Evolutionary conservation across 2,888 invertebrate genomes (phyloP), one percentile per base, ranked within the genome.

Genomic region (Nemurella pictetii): DNA sequence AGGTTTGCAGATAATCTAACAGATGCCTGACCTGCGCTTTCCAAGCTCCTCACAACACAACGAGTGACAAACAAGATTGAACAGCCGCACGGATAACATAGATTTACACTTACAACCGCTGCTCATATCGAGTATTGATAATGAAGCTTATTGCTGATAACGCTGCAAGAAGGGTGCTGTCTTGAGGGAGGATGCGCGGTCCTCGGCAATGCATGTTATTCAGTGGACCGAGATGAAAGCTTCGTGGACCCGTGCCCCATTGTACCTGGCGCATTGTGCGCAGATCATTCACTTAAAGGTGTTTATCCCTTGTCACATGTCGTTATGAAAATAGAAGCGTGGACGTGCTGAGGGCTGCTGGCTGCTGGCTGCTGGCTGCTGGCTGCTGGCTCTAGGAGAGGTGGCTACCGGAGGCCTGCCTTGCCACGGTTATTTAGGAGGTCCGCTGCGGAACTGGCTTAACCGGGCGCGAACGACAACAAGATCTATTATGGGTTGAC

Each of bases 221-320:
- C 75, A 27, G 75, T 75, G 75, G 20, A 74, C 20, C 20, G 74
- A 74, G n/a, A 5, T 4, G n/a, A 36, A 15, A 36, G 7, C 55
- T 36, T 36, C n/a, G 74, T n/a, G 9, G 9, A 32, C 80, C 80
- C 77, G 77, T 77, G 77, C 35, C 12, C 35, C 81, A 55, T 55
- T 55, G 36, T 82, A 9, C 55, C 72, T 72, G 4, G 72, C 55
- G 72, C 72, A 55, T 78, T 82, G 82, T 82, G 20, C 25, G 55
- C 28, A 82, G 82, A 82, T 55, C 82, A 82, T 82, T 27, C 55
- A 82, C 55, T 82, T 27, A 55, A 20, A 20, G 26, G 82, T 82
- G 81, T 81, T 82, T 78, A 29, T 5, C 78, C 78, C 78, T 29
- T 78, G 78, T 78, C 78, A 78, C 30, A 29, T 27, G n/a, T 7